Percentiles rank a stretch among this genome's conserved stretches.
Evolutionary conservation across 2,113 vertebrate genomes (phyloP).

Genomic region (Cyprinodon brontotheroides): DNA sequence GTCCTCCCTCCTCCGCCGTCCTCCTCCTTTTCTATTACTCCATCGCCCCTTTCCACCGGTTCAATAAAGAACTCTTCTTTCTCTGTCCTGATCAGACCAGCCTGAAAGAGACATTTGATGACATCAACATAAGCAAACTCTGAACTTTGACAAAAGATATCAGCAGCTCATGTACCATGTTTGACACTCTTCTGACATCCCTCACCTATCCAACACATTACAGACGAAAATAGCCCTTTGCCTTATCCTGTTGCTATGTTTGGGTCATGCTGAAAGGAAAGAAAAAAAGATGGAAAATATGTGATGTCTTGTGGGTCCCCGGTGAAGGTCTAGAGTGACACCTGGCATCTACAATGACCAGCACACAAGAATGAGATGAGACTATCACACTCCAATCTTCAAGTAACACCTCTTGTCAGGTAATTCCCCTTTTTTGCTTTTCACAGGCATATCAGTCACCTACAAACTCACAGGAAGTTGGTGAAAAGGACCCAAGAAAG

Average conservation of each 20-base stretch:
- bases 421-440: slow-evolving; percentile 51
- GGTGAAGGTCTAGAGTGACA: slow-evolving; percentile 58
- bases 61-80: slow-evolving; percentile 98
- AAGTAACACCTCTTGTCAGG: slow-evolving; percentile 74
- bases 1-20: slow-evolving; percentile 83
- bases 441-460: slow-evolving; percentile 17
- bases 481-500: not conserved
- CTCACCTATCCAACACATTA: slow-evolving; percentile 7
- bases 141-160: slow-evolving; percentile 15
- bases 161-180: not conserved
- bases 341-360: slow-evolving; percentile 55
- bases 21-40: slow-evolving; percentile 74
- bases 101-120: slow-evolving; percentile 78
- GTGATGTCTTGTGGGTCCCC: slow-evolving; percentile 39
- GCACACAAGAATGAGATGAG: slow-evolving; percentile 60
- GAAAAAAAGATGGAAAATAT: slow-evolving; percentile 22
- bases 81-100: slow-evolving; percentile 94
- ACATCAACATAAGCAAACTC: slow-evolving; percentile 38
- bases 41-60: slow-evolving; percentile 85
- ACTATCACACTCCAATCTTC: slow-evolving; percentile 47
- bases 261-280: slow-evolving; percentile 10
- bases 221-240: slow-evolving; percentile 8
- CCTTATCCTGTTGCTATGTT: slow-evolving; percentile 1
- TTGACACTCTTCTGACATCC: not conserved
- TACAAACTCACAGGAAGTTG: slow-evolving; percentile 36